Evolutionary conservation across 1,140 invertebrate genomes (phyloP), one percentile per base, ranked within the genome.

Genomic region (Drosophila tani): DNA sequence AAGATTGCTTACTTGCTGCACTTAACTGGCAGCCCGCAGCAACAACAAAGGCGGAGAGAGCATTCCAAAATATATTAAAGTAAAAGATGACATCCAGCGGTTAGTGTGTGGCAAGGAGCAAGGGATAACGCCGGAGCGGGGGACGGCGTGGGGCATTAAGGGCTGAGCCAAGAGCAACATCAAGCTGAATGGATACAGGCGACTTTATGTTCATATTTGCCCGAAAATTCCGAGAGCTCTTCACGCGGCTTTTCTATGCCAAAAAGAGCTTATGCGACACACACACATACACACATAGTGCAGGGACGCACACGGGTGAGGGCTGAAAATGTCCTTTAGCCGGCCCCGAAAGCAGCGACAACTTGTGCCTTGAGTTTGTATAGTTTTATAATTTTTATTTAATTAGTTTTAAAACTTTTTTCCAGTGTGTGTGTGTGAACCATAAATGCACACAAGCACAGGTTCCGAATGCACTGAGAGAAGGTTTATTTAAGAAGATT

Each of bases 321-420:
- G 60, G 56, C 71, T 62, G 66, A 35, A 64, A 75, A 81, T 88
- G 71, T 90, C 78, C 85, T 90, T 84, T 74, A 49, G 57, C 40
- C 55, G 79, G 79, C 65, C 59, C 74, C 32, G 7, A 55, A 55
- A 55, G 53, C 53, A 38, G 41, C 62, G 59, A 51, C 57, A 84
- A 85, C 74, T 85, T 85, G 76, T 80, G 77, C 81, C 85, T 85
- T 73, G 81, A 90, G 85, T 90, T 88, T 85, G 68, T 82, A 75
- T 76, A 90, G 81, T 85, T 90, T 90, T 90, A 85, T 90, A 90
- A 90, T 90, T 90, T 90, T 90, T 90, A 90, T 90, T 90, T 90
- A 90, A 90, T 90, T 90, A 90, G 85, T 90, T 90, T 90, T 82
- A 82, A 85, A 90, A 90, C 86, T 90, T 84, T 90, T 90, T 75